Conservation (phyloP, 2,888 invertebrate species). For the Phengaris arion region DNA sequence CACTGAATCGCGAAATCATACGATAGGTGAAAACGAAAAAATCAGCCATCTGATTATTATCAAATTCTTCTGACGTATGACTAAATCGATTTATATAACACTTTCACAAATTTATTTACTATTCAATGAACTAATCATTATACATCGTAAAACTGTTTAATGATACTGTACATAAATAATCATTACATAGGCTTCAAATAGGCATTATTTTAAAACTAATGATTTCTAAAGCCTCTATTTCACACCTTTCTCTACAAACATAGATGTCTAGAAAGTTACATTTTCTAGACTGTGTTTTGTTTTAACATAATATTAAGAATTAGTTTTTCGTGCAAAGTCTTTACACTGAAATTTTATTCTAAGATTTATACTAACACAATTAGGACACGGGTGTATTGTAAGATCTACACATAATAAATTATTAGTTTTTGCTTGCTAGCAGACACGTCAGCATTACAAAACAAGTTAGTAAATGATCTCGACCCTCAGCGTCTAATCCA, state of each 20-base stretch:
- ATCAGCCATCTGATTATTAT: constrained; percentile 5
- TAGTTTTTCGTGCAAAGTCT: not conserved
- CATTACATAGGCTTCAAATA: constrained; percentile 14
- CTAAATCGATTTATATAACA: constrained; percentile 8
- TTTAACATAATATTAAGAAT: not conserved
- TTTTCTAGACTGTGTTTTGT: constrained; percentile 25
- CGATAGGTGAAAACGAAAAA: constrained; percentile 25
- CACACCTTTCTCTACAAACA: constrained; percentile 65
- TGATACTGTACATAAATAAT: not conserved
- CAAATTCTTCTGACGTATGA: constrained; percentile 5
- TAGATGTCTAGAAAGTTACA: constrained; percentile 41
- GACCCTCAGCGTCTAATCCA: not conserved
- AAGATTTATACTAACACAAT: not conserved
- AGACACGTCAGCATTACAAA: not conserved
- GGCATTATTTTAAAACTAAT: constrained; percentile 28
- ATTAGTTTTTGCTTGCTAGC: not conserved
- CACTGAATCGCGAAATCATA: constrained; percentile 14
- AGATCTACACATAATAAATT: not conserved
- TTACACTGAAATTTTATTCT: not conserved
- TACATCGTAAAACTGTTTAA: not conserved
- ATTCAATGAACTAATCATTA: constrained; percentile 2
- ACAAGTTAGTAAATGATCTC: not conserved
- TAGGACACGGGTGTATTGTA: not conserved
- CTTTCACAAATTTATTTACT: constrained; percentile 16
- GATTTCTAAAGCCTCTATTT: constrained; percentile 45